Conservation (phyloP, 2,888 invertebrate species). For the Pardosa pseudoannulata region DNA sequence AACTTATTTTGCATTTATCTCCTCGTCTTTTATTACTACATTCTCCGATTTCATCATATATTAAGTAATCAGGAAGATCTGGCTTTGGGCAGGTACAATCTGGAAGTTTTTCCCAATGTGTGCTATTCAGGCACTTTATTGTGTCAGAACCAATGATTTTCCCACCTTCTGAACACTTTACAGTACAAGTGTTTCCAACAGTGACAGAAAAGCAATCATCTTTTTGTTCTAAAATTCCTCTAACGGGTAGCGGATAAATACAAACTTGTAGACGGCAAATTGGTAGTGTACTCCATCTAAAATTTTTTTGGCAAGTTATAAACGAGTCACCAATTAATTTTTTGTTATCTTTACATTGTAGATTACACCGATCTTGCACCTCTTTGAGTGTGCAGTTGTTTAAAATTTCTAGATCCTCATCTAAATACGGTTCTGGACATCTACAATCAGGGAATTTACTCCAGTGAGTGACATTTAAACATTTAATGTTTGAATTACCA, state of each 20-base stretch:
- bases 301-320: neutral
- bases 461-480: neutral
- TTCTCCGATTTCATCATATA: neutral
- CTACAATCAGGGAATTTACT: slow-evolving; percentile 9
- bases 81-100: slow-evolving; percentile 26
- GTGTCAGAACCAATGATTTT: neutral
- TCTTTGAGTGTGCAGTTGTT: neutral
- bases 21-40: neutral
- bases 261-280: neutral
- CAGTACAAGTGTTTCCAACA: neutral
- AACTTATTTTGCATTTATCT: slow-evolving; percentile 18
- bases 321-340: neutral
- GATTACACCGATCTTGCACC: neutral
- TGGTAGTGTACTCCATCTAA: neutral
- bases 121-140: slow-evolving; percentile 20
- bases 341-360: slow-evolving; percentile 1
- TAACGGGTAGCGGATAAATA: neutral
- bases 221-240: neutral
- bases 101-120: slow-evolving; percentile 8
- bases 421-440: neutral
- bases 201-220: slow-evolving; percentile 13
- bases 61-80: neutral
- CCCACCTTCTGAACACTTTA: slow-evolving; percentile 28
- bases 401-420: neutral
- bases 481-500: neutral